A percentile compares a stretch with the other conserved stretches of the same genome.
These are phyloP conservation scores for Cryptosula pallasiana DNA, from an alignment of 2,888 invertebrate genomes.

Conservation along the genomic window DNA sequence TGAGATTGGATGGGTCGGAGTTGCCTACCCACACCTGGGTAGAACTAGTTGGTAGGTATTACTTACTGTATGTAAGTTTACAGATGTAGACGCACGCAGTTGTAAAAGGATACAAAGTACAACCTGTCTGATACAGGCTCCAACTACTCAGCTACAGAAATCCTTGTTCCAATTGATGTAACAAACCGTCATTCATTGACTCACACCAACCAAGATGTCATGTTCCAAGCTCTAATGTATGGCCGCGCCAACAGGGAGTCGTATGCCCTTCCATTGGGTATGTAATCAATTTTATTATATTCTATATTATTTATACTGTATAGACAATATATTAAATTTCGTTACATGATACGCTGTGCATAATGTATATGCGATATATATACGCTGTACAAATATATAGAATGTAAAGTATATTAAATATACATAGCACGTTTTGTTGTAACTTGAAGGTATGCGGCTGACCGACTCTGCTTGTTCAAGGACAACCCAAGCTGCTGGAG, in stretches of 20 bases:
- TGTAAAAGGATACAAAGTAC: no score
- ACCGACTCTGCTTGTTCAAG: neutral
- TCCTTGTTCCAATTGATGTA: neutral
- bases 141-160: neutral
- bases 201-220: neutral
- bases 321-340: no score
- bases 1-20: neutral
- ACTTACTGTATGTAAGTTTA: no score
- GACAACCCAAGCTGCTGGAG: neutral
- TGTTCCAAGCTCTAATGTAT: constrained; percentile 2
- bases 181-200: neutral
- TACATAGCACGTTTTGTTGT: no score
- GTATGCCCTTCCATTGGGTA: constrained; percentile 14
- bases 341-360: no score
- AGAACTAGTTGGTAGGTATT: neutral
- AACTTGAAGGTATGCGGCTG: constrained; percentile 14
- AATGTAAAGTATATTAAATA: no score
- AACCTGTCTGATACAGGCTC: neutral
- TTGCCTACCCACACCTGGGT: neutral
- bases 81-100: no score
- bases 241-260: constrained; percentile 6
- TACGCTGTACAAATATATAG: no score
- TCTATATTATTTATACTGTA: no score
- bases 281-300: no score
- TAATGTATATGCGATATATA: no score